Evolutionary conservation across 2,797 vertebrate species (phyloP).

Genomic region (Anableps anableps): DNA sequence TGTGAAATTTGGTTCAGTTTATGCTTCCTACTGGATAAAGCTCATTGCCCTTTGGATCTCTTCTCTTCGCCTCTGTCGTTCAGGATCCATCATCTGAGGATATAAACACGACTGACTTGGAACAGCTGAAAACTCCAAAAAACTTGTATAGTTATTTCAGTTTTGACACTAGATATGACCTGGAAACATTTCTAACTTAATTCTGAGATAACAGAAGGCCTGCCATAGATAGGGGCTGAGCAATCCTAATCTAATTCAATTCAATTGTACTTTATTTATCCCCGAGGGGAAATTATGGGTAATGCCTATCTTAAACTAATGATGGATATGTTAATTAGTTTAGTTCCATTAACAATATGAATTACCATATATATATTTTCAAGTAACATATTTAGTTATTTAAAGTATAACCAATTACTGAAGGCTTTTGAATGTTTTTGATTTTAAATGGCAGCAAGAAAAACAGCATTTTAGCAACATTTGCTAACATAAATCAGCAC

Average conservation of each 20-base stretch:
- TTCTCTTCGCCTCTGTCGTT: slow-evolving; percentile 93
- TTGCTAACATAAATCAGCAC: not conserved
- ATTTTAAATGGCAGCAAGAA: not conserved
- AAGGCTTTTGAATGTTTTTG: not conserved
- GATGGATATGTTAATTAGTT: not conserved
- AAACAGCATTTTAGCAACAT: not conserved
- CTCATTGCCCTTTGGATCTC: slow-evolving; percentile 97
- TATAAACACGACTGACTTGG: slow-evolving; percentile 21
- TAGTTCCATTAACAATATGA: not conserved
- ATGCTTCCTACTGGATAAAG: slow-evolving; percentile 93
- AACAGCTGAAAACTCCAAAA: slow-evolving; percentile 2
- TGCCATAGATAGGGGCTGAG: not conserved
- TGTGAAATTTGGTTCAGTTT: not conserved
- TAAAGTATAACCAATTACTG: not conserved
- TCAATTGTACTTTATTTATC: too few species aligned
- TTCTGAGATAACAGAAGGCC: not conserved
- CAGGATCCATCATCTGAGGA: slow-evolving; percentile 83
- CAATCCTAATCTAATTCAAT: too few species aligned
- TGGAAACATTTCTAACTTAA: not conserved
- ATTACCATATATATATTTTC: not conserved
- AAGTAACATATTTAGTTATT: not conserved
- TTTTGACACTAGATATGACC: not conserved
- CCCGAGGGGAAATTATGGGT: too few species aligned
- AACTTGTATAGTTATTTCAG: not conserved
- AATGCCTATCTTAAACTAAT: not conserved